Conservation (phyloP, 2,797 vertebrate species). For the Todus mexicanus region DNA sequence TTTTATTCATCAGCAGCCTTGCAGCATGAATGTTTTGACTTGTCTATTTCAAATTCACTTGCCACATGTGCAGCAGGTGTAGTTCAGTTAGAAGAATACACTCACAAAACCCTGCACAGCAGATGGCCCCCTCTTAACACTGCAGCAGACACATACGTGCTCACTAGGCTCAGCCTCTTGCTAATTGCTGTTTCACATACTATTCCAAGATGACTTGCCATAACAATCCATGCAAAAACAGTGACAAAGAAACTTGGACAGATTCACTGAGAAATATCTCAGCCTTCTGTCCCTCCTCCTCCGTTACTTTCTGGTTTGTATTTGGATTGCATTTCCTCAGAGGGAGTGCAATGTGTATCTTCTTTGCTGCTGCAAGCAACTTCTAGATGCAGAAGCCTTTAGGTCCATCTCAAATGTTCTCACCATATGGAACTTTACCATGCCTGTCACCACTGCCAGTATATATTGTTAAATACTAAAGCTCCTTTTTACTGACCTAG, state of each 20-base stretch:
- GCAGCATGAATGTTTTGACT: not conserved
- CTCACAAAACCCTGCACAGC: not conserved
- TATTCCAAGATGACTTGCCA: conserved; percentile 28
- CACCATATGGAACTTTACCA: not conserved
- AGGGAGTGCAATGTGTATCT: not conserved
- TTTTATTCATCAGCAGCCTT: conserved; percentile 9
- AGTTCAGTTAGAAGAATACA: not conserved
- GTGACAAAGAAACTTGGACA: not conserved
- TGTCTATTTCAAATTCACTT: not conserved
- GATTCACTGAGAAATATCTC: not conserved
- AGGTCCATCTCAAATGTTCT: not conserved
- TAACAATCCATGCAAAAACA: not conserved
- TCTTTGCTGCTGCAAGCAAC: not conserved
- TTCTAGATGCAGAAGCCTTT: not conserved
- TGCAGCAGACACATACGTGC: not conserved
- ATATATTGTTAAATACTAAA: not conserved
- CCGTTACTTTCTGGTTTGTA: not conserved
- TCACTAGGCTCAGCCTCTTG: not conserved
- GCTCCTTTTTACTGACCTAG: not conserved
- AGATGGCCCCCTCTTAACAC: conserved; percentile 4
- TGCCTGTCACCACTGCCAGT: not conserved
- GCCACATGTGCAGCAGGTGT: not conserved
- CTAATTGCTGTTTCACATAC: not conserved
- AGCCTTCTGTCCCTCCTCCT: not conserved
- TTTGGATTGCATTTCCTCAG: not conserved